These are phyloP conservation scores for Drosophila ercepeae DNA, from an alignment of 1,140 invertebrate species.

Conservation along the genomic window DNA sequence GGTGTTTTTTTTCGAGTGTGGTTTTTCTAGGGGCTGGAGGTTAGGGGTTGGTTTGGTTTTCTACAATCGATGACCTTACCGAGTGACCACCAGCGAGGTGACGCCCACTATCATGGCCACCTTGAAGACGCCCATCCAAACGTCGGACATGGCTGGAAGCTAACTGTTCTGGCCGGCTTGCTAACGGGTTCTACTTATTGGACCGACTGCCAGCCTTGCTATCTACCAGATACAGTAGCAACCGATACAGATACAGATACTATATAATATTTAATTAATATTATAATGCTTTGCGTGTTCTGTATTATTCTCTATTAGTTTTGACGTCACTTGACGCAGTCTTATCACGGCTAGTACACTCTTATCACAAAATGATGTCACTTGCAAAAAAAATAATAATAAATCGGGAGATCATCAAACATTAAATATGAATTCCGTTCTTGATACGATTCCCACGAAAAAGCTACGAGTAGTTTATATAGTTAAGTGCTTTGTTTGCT, in stretches of 20 bases:
- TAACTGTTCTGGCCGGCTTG: constrained; percentile 12
- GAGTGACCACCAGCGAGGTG: constrained; percentile 85
- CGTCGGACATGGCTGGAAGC: constrained; percentile 83
- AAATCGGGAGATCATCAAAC: not conserved
- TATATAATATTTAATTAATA: constrained; percentile 32
- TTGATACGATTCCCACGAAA: too few relatives aligned
- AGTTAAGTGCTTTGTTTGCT: too few relatives aligned
- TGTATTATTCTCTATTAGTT: not conserved
- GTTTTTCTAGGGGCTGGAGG: too few relatives aligned
- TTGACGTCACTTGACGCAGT: constrained; percentile 52
- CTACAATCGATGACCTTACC: constrained; percentile 82
- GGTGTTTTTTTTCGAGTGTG: not conserved
- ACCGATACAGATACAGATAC: not conserved
- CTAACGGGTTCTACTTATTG: constrained; percentile 15
- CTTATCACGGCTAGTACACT: constrained; percentile 19
- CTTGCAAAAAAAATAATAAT: not conserved
- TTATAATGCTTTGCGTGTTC: not conserved
- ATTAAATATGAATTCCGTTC: not conserved
- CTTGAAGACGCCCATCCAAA: constrained; percentile 86
- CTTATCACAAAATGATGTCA: constrained; percentile 27
- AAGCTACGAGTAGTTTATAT: too few relatives aligned
- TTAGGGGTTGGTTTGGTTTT: not conserved
- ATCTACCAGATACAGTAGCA: not conserved
- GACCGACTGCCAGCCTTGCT: too few relatives aligned
- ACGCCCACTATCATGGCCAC: constrained; percentile 85